Percentiles rank a stretch among this genome's conserved stretches.
phyloP scores from a whole-genome alignment of 1,140 invertebrate genomes.

The Dendroctonus valens region DNA sequence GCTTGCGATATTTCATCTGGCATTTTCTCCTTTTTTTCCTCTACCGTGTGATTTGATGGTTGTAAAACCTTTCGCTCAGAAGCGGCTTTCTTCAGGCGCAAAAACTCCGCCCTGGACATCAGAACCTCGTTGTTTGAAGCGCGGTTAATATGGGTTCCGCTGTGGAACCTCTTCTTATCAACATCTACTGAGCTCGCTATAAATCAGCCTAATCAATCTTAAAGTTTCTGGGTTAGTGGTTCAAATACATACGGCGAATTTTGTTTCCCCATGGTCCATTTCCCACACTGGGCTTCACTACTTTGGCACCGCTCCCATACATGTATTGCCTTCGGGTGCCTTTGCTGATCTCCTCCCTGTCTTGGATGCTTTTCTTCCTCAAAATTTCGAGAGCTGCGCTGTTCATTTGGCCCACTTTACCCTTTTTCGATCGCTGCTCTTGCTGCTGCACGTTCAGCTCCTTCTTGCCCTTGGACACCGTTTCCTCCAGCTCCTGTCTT shows the following conservation, averaged over 20 bases:
- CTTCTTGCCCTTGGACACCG: neutral
- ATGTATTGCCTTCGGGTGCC: constrained; percentile 1
- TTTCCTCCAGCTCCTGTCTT: neutral
- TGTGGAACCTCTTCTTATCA: too few species aligned
- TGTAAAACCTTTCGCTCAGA: too few species aligned
- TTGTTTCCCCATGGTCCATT: neutral
- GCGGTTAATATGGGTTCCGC: too few species aligned
- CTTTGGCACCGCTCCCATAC: constrained; percentile 9
- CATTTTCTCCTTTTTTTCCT: too few species aligned
- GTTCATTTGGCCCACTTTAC: neutral
- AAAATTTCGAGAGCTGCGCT: neutral
- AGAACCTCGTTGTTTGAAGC: too few species aligned
- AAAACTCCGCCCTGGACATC: too few species aligned
- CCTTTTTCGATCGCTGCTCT: neutral
- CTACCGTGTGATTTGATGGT: too few species aligned
- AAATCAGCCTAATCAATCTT: too few species aligned
- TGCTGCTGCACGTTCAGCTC: neutral
- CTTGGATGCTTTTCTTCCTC: neutral
- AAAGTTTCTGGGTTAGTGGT: too few species aligned
- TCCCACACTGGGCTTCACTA: constrained; percentile 4
- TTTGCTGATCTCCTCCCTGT: constrained; percentile 2
- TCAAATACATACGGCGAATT: neutral
- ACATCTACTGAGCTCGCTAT: too few species aligned
- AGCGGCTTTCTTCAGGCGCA: too few species aligned
- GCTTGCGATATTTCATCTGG: neutral